Percentiles rank a stretch among this genome's conserved stretches.
phyloP scores from a whole-genome alignment of 2,113 vertebrate genomes.

The Cricetomys ansorgei region DNA sequence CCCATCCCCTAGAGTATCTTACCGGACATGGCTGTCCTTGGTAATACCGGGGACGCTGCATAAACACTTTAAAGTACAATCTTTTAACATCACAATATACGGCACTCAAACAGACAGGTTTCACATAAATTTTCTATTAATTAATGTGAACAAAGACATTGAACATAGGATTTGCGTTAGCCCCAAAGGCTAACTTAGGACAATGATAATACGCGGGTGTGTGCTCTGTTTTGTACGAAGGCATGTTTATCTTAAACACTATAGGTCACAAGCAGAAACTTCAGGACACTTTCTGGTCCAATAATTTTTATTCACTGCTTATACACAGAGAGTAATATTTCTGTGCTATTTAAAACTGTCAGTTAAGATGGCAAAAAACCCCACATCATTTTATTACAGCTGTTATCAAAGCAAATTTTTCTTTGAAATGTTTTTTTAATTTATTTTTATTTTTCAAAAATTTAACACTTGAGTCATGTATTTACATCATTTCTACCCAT shows the following conservation, averaged over 20 bases:
- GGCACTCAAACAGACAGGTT: neutral
- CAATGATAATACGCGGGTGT: neutral
- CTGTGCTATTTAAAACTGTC: neutral
- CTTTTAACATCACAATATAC: neutral
- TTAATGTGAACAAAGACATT: neutral
- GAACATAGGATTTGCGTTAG: neutral
- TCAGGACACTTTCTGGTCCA: neutral
- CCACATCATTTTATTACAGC: neutral
- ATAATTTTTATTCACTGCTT: neutral
- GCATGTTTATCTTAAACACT: neutral
- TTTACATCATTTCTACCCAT: neutral
- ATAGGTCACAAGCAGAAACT: neutral
- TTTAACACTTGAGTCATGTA: neutral
- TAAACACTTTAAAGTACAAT: neutral
- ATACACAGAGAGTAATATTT: neutral
- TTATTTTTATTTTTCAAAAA: neutral
- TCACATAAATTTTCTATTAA: neutral
- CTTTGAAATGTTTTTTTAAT: neutral
- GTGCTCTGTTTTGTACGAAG: neutral
- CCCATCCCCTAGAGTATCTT: neutral
- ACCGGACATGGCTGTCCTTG: neutral
- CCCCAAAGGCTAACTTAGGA: neutral
- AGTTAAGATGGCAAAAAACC: neutral
- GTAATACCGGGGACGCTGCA: neutral
- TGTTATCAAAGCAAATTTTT: neutral